A percentile compares a stretch with the other conserved stretches of the same genome.
Conservation (phyloP, 2,797 vertebrate genomes). For the Sorex maritimensis region DNA sequence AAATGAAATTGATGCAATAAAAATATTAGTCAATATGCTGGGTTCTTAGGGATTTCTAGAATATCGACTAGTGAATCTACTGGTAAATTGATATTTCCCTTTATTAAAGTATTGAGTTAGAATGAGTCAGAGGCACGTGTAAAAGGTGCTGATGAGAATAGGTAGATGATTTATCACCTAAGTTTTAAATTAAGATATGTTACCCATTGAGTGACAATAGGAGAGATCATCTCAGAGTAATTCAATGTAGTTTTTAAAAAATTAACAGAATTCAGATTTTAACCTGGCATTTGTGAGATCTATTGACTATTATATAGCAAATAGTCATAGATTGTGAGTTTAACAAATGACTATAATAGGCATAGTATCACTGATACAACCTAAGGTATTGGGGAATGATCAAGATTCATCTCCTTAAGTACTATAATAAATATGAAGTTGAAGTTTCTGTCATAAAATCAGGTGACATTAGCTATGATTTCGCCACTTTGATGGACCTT, state of each 20-base stretch:
- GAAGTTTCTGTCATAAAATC: not conserved
- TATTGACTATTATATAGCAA: not conserved
- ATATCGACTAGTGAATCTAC: not conserved
- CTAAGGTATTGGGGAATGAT: not conserved
- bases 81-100: conserved; percentile 31
- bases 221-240: not conserved
- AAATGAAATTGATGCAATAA: not conserved
- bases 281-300: not conserved
- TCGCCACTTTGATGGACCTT: not conserved
- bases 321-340: not conserved
- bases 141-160: not conserved
- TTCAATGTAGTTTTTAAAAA: not conserved
- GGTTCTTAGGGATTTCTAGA: not conserved
- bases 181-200: not conserved
- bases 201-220: not conserved
- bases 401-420: not conserved
- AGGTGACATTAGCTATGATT: not conserved
- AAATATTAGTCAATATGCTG: not conserved
- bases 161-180: not conserved
- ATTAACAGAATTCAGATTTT: conserved; percentile 1
- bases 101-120: not conserved
- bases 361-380: not conserved
- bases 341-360: not conserved
- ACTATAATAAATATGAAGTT: not conserved
- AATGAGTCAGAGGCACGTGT: not conserved